A percentile compares a stretch with the other conserved stretches of the same genome.
These are phyloP conservation scores for Microchirus variegatus DNA, from an alignment of 2,797 vertebrate genomes.

Conservation along the genomic window DNA sequence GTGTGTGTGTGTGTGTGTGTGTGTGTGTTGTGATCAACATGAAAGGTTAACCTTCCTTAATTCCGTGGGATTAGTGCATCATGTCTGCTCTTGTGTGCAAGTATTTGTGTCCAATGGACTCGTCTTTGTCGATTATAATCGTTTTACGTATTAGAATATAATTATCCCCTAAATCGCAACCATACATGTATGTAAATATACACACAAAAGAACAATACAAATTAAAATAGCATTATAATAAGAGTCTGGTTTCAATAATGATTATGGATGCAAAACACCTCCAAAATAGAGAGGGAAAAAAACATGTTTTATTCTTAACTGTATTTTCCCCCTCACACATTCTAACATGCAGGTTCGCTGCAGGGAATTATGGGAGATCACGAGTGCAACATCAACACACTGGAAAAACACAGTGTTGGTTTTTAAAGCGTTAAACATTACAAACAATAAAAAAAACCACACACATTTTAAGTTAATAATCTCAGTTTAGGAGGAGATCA, in stretches of 20 bases:
- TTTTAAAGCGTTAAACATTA: not conserved
- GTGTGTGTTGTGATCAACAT: slow-evolving; percentile 36
- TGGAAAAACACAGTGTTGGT: not conserved
- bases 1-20: slow-evolving; percentile 20
- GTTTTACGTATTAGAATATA: not conserved
- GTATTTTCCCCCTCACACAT: not conserved
- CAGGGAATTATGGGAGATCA: not conserved
- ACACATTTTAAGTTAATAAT: not conserved
- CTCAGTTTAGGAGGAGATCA: not conserved
- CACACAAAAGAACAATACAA: no score
- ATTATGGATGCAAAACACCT: no score
- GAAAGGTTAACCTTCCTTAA: slow-evolving; percentile 54
- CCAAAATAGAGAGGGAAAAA: no score
- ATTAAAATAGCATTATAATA: no score
- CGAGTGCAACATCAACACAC: slow-evolving; percentile 4
- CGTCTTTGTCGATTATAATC: not conserved
- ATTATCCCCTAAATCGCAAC: no score
- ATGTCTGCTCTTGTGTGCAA: slow-evolving; percentile 34
- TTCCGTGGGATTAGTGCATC: slow-evolving; percentile 49
- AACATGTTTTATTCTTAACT: no score
- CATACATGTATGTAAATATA: no score
- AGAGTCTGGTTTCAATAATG: no score
- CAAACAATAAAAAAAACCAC: not conserved
- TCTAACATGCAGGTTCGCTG: slow-evolving; percentile 1
- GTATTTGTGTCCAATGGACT: slow-evolving; percentile 11